Base-by-base conservation (phyloP, 2,888 invertebrate species). In the Oxyscelio sp. region DNA sequence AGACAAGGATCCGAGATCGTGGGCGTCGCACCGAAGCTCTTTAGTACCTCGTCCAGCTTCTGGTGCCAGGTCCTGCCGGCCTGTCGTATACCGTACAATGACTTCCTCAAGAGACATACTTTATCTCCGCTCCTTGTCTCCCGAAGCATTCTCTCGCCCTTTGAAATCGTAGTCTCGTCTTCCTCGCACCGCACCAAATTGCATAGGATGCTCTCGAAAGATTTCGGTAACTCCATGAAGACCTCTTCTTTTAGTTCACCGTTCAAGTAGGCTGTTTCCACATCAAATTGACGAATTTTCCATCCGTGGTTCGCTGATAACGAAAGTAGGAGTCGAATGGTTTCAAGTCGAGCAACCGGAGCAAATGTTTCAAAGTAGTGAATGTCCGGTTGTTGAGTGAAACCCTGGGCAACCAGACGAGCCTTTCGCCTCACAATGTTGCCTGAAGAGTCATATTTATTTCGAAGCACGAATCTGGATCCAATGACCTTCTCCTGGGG, bases 221-320 rank as follows among this genome's bases (percentile, higher is more conserved):
- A 50, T 4, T 52, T 71, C 0, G 86, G 88, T n/a, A 54, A 54
- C 48, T 83, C 59, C 86, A 87, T 86, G 4, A 52, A 52, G n/a
- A 74, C 63, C 15, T 63, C 17, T 22, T 74, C 63, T 6, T 63
- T 63, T 4, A 74, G 38, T 1, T 52, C 27, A 8, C 88, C 88
- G 63, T 87, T 87, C 17, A 89, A 50, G 43, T 85, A 89, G 9
- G 88, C 86, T 8, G 86, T 87, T 3, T 75, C 66, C 4, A 88
- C 70, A 40, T 88, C 87, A 19, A 86, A 66, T 19, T 89, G 87
- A 19, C 68, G 13, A 2, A 88, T 80, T 15, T 63, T 34, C 80
- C 87, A 68, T 13, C 48, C 75, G n/a, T 52, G 34, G 21, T 74
- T 52, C 21, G 73, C 85, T 8, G 85, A 83, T 17, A 87, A 22